Evolutionary conservation across 2,797 vertebrate genomes (phyloP), one percentile per base, ranked within the genome.

Genomic region (Cercopithecus petaurista): DNA sequence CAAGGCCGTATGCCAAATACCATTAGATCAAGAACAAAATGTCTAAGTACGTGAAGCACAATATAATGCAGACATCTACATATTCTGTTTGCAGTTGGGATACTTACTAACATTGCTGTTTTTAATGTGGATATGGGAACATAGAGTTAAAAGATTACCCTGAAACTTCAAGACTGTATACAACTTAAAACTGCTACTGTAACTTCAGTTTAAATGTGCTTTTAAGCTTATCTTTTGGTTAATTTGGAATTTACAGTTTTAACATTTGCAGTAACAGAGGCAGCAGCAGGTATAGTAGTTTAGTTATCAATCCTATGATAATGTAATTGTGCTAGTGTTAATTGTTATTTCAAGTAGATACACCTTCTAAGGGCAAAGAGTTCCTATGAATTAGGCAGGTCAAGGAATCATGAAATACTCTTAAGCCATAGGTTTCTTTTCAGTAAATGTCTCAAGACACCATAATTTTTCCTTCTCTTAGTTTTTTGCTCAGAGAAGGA

Each of bases 401-500:
- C 36, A 96, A 55, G 5, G 89, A 76, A 94, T 94, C 7, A n/a
- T 92, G 75, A 92, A 85, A 92, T 67, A 28, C 12, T 30, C 33
- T 94, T 91, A 77, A 95, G 75, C 19, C 67, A 28, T 55, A 50
- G n/a, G 70, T 94, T 82, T 70, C 36, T 90, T 93, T 70, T 48
- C 36, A 50, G 33, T 17, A 14, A 77, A n/a, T 82, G 13, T 90
- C 55, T 87, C 82, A 82, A 57, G 91, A 75, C 14, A 72, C 11
- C n/a, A 39, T 4, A 36, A 0, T 75, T 80, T 92, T 41, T 75
- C 4, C 33, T 17, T 59, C 30, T 81, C 43, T 84, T 84, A 55
- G 41, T 87, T 97, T 90, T 95, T 91, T 87, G 57, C 55, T 79
- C 46, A 81, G 73, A 75, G 48, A 43, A 94, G 72, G 17, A 85